Base-by-base conservation (phyloP, 2,113 vertebrate species). In the Pardalotus punctatus region DNA sequence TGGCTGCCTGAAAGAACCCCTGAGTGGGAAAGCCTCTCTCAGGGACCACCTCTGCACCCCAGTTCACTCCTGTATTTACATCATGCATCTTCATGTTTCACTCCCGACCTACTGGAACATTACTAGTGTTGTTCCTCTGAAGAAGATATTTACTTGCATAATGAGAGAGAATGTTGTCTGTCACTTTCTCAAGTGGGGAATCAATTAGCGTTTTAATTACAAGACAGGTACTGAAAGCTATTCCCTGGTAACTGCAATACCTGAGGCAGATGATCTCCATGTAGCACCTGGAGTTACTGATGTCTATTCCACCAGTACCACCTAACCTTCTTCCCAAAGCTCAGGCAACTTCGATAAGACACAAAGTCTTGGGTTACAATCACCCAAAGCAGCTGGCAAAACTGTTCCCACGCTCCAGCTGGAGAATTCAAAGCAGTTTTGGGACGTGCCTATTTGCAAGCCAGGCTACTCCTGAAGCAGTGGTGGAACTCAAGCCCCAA, bases 91-190 rank as follows among this genome's bases (percentile, higher is more conserved):
- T 14, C 13, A 12, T 2, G 10, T 29, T 81, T 43, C 14, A 3
- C 36, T 69, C 29, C 31, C 62, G 40, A 56, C 20, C 21, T 31
- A 35, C 24, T 31, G 25, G 21, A 79, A 56, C 3, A 3, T 22
- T 56, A 14, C 17, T 15, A 43, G 16, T 10, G 14, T 29, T 3
- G 5, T 2, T 82, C 28, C 10, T 23, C 65, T 25, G 17, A 27
- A 33, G 7, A 81, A 62, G 6, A n/a, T 16, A 31, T 13, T 70
- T 53, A 36, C n/a, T 54, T 29, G 4, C 17, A 15, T 4, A 54
- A 43, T 0, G 2, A 50, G 7, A 72, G 8, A 77, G 23, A 45
- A 54, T 0, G 0, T 10, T 35, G 16, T 33, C 24, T 18, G 8
- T 21, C 8, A 2, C 28, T 19, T 42, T 48, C 33, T 36, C 77